Conservation (phyloP, 2,113 vertebrate genomes). For the Forbesichthys papilliferus region DNA sequence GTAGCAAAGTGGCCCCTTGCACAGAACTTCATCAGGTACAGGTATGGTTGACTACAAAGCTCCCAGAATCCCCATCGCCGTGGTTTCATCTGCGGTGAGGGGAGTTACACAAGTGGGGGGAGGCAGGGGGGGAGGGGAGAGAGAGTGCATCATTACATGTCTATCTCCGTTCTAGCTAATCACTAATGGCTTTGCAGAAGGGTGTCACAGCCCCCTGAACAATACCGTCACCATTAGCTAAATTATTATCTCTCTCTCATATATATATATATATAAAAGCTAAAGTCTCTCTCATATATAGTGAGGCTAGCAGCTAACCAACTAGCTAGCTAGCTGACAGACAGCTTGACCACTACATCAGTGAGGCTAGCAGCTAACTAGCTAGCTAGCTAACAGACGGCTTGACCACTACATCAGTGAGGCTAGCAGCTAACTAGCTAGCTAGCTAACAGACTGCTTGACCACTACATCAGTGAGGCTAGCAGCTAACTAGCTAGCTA, state of each 20-base stretch:
- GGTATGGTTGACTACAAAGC: constrained; percentile 57
- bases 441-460: too few species aligned
- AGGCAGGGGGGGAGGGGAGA: not conserved
- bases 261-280: too few species aligned
- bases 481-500: too few species aligned
- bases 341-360: too few species aligned
- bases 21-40: constrained; percentile 17
- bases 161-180: constrained; percentile 64
- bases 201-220: constrained; percentile 51
- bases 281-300: too few species aligned
- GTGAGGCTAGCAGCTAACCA: too few species aligned
- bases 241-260: not conserved
- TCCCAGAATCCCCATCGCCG: constrained; percentile 23
- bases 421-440: too few species aligned
- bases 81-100: constrained; percentile 58
- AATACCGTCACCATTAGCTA: constrained; percentile 1
- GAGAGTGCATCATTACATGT: constrained; percentile 64
- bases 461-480: too few species aligned
- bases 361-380: too few species aligned
- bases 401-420: too few species aligned
- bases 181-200: constrained; percentile 69
- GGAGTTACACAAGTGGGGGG: constrained; percentile 26
- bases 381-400: too few species aligned
- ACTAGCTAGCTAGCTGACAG: too few species aligned
- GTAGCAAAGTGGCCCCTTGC: not conserved